A percentile compares a stretch with the other conserved stretches of the same genome.
These are phyloP conservation scores for Drosophila seguyi DNA, from an alignment of 1,140 invertebrate species.

Conservation along the genomic window DNA sequence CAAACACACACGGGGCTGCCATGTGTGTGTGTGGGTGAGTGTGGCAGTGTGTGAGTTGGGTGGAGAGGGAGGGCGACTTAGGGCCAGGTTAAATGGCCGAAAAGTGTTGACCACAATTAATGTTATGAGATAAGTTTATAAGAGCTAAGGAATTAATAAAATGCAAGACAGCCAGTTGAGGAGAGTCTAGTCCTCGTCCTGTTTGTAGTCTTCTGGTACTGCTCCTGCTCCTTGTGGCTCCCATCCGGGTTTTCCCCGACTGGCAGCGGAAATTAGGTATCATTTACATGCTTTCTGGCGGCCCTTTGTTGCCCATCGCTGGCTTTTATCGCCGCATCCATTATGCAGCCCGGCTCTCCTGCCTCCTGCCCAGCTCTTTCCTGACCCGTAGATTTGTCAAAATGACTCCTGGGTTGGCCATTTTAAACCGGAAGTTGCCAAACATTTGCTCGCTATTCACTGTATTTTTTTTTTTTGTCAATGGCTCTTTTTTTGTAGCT, in stretches of 20 bases:
- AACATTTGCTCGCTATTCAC: slow-evolving; percentile 65
- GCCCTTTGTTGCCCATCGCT: slow-evolving; percentile 27
- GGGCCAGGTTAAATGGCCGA: slow-evolving; percentile 72
- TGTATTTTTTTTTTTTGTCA: slow-evolving; percentile 10
- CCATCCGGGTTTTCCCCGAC: neutral
- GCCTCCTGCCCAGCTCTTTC: slow-evolving; percentile 7
- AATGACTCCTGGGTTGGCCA: slow-evolving; percentile 69
- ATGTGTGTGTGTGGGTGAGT: neutral
- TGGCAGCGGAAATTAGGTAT: slow-evolving; percentile 79
- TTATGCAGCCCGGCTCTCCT: slow-evolving; percentile 51
- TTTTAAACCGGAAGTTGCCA: slow-evolving; percentile 80
- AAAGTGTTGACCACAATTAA: slow-evolving; percentile 84
- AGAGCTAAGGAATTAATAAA: slow-evolving; percentile 63
- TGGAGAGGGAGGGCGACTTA: neutral
- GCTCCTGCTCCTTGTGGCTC: slow-evolving; percentile 1
- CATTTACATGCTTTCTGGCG: slow-evolving; percentile 69
- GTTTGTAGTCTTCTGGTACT: neutral
- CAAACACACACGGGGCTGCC: slow-evolving; percentile 32
- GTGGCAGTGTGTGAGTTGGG: neutral
- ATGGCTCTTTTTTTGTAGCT: neutral
- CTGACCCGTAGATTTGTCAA: slow-evolving; percentile 72
- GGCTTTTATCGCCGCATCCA: slow-evolving; percentile 63
- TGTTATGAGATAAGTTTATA: slow-evolving; percentile 84
- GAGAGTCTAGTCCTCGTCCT: neutral
- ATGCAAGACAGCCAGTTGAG: slow-evolving; percentile 55